Base-by-base conservation (phyloP, 2,797 vertebrate species). In the Limnodromus scolopaceus region DNA sequence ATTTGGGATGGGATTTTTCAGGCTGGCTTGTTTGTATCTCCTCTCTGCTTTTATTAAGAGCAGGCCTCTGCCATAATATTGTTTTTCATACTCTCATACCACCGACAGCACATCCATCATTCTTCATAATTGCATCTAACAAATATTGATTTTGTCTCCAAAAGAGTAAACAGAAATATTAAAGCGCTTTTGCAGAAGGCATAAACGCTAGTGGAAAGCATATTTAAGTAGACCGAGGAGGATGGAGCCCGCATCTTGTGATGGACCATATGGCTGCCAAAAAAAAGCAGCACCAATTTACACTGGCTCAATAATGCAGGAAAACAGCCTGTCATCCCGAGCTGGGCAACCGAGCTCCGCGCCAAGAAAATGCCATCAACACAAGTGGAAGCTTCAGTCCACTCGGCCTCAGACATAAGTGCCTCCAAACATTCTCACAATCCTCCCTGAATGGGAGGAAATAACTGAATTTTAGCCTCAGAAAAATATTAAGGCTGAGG, bases 81-180 rank as follows among this genome's bases (percentile, higher is more conserved):
- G 75, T 88, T 92, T 87, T 76, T 78, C 49, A 30, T 77, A 15
- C 79, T 88, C 89, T 85, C 65, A 6, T 41, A 30, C 55, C 57
- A 2, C 71, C 34, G 85, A 87, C 87, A 89, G 93, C 3, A 2
- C 93, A 96, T 96, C 95, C 91, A 89, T 96, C 93, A 89, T 64
- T 90, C 93, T 36, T 87, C 87, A 89, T 97, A 96, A 95, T 92
- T 94, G 93, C 87, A 85, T 69, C 93, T 95, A 96, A 96, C 91
- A 94, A 96, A 92, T 89, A 91, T 82, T 80, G 93, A 89, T 91
- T 92, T 94, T 89, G 84, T 87, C 95, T 96, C 91, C 48, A 16
- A n/a, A 92, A 89, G 63, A 77, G 88, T 84, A 89, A 89, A 96
- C 88, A 95, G 92, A 89, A 89, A 78, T 84, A 95, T 91, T 84